These are phyloP conservation scores for Acanthurus lineatus DNA, from an alignment of 2,797 vertebrate genomes.

Conservation along the genomic window DNA sequence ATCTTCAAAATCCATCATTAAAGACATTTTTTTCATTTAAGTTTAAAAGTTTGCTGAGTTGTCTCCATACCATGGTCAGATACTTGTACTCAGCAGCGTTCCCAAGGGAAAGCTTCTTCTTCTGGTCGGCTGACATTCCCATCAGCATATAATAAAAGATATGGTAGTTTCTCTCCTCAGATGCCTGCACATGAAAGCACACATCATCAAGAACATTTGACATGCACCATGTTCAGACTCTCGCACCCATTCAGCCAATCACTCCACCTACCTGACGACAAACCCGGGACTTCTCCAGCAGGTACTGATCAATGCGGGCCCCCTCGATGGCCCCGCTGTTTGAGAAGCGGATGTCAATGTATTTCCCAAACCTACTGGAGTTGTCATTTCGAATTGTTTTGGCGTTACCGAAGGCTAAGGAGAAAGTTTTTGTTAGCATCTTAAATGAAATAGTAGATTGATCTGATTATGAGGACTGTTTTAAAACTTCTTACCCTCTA, in stretches of 20 bases:
- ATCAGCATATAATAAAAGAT: constrained; percentile 97
- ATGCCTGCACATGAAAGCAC: constrained; percentile 82
- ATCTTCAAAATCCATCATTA: neutral
- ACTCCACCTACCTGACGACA: constrained; percentile 91
- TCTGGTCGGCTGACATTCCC: constrained; percentile 94
- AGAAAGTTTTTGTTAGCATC: constrained; percentile 1
- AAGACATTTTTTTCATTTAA: neutral
- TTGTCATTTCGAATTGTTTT: constrained; percentile 97
- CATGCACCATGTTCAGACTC: neutral
- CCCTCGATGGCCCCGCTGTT: constrained; percentile 90
- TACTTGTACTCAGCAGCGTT: constrained; percentile 91
- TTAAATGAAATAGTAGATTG: neutral
- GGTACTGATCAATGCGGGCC: constrained; percentile 94
- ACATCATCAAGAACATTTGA: neutral
- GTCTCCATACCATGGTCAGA: constrained; percentile 86
- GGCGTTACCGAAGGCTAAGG: constrained; percentile 95
- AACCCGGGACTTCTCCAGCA: constrained; percentile 97
- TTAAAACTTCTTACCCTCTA: constrained; percentile 88
- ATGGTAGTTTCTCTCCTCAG: constrained; percentile 96
- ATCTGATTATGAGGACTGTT: neutral
- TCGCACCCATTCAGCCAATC: neutral
- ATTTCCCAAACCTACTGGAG: constrained; percentile 98
- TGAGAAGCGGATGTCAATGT: constrained; percentile 93
- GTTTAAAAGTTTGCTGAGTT: neutral
- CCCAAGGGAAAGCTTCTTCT: constrained; percentile 91